Evolutionary conservation across 2,888 invertebrate species (phyloP).

Genomic region (Mythimna impura): DNA sequence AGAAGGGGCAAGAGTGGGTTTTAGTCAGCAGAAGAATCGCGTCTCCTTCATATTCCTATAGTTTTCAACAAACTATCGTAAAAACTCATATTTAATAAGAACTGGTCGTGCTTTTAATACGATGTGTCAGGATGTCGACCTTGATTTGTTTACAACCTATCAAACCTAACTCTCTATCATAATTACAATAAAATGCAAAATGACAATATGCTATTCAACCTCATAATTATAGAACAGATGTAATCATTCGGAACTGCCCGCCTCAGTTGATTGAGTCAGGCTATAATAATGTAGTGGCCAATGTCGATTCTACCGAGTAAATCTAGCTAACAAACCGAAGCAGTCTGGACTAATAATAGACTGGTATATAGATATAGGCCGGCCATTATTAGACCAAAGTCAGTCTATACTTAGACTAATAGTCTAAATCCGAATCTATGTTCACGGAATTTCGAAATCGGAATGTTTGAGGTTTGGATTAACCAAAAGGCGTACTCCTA

Average conservation of each 20-base stretch:
- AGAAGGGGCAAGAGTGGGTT: no score
- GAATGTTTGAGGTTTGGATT: background rate
- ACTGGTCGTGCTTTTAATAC: no score
- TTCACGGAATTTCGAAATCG: background rate
- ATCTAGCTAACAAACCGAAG: slow-evolving; percentile 8
- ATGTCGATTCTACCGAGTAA: slow-evolving; percentile 17
- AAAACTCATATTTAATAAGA: no score
- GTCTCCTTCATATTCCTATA: no score
- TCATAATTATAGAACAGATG: slow-evolving; percentile 15
- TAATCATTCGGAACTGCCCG: slow-evolving; percentile 39
- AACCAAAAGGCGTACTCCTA: background rate
- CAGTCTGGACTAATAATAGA: slow-evolving; percentile 19
- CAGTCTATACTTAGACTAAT: background rate
- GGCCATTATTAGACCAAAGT: slow-evolving; percentile 1
- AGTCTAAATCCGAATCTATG: background rate
- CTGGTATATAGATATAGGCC: background rate
- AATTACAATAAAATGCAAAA: background rate
- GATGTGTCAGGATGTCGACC: no score
- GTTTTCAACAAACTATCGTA: no score
- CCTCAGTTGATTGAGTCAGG: slow-evolving; percentile 15
- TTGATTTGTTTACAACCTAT: no score
- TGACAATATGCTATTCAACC: background rate
- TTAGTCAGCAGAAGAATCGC: no score
- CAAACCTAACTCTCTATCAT: no score
- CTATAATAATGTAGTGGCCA: slow-evolving; percentile 15